phyloP scores from a whole-genome alignment of 2,797 vertebrate species.

The Sylvia borin region DNA sequence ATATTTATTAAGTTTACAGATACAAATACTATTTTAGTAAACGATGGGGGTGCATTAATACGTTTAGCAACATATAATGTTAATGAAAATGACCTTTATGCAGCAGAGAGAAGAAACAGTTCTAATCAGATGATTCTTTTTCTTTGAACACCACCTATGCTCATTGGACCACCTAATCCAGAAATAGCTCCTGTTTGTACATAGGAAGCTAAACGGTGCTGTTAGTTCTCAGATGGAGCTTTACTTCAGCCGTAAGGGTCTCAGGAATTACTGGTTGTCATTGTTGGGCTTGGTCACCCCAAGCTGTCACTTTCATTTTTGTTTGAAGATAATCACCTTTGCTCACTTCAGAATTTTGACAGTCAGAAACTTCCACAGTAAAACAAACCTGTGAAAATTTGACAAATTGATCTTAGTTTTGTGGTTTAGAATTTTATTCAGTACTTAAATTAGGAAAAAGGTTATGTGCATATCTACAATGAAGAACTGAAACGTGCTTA shows the following conservation, averaged over 20 bases:
- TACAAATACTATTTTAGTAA: neutral
- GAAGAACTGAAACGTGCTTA: neutral
- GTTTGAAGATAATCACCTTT: neutral
- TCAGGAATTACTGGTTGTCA: neutral
- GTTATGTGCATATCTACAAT: rapidly evolving
- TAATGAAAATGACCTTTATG: neutral
- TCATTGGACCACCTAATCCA: neutral
- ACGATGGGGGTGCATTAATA: neutral
- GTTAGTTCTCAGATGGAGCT: neutral
- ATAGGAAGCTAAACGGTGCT: neutral
- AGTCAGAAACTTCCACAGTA: neutral
- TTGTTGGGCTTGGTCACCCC: neutral
- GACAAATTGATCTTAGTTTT: neutral
- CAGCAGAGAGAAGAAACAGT: neutral
- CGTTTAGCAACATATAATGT: neutral
- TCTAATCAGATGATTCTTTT: neutral
- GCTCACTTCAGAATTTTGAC: neutral
- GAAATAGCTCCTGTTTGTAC: neutral
- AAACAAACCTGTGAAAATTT: neutral
- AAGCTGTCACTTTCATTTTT: neutral
- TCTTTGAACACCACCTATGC: neutral
- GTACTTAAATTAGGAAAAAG: neutral
- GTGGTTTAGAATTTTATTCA: neutral
- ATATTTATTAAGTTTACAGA: neutral
- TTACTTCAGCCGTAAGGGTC: neutral